These are phyloP conservation scores for Polydrusus pterygomalis DNA, from an alignment of 2,888 invertebrate species.

Conservation along the genomic window DNA sequence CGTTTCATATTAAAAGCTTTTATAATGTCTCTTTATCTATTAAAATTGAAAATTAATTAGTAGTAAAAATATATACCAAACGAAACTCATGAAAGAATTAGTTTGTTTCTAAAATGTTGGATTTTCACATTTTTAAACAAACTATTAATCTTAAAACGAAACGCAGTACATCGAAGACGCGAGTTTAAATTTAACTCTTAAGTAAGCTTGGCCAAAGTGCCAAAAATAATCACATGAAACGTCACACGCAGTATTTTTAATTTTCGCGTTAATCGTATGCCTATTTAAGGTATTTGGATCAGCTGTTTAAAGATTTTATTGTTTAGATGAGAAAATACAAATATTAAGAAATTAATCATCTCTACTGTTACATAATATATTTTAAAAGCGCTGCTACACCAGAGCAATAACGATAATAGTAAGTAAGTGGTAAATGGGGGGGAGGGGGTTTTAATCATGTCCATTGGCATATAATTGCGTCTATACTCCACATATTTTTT, in stretches of 20 bases:
- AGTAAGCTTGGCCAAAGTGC: constrained; percentile 49
- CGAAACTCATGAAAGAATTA: neutral
- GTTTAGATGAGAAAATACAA: neutral
- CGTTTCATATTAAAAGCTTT: too few relatives aligned
- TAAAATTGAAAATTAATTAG: too few relatives aligned
- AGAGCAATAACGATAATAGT: too few relatives aligned
- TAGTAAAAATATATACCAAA: neutral
- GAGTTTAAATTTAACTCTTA: constrained; percentile 50
- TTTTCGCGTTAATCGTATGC: constrained; percentile 32
- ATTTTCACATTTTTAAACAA: constrained; percentile 48
- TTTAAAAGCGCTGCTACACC: too few relatives aligned
- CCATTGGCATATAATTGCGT: too few relatives aligned
- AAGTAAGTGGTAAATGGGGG: too few relatives aligned
- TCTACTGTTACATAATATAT: too few relatives aligned
- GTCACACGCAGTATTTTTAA: constrained; percentile 40
- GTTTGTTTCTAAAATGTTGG: constrained; percentile 30
- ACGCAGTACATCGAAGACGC: constrained; percentile 49
- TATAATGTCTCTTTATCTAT: too few relatives aligned
- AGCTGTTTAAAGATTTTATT: neutral
- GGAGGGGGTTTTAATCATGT: too few relatives aligned
- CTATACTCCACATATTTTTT: too few relatives aligned
- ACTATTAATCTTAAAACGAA: constrained; percentile 44
- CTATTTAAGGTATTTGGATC: constrained; percentile 45
- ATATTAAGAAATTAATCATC: neutral
- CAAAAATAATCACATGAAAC: constrained; percentile 43